Conservation (phyloP, 1,140 invertebrate species). For the Ectropis grisescens region DNA sequence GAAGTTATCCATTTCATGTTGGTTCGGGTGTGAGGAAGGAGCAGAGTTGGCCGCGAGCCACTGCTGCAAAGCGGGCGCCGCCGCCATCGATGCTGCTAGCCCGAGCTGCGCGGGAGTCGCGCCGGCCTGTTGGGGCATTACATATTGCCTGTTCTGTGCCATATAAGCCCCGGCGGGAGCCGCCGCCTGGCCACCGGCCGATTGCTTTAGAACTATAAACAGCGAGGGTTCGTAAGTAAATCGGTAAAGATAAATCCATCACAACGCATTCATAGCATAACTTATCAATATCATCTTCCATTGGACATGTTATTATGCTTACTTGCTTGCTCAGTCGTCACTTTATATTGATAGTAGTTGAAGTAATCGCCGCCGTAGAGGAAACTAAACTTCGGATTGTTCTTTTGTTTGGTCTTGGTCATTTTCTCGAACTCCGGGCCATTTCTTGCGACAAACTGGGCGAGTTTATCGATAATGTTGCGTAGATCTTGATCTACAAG, state of each 20-base stretch:
- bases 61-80: slow-evolving; percentile 56
- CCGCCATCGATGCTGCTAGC: slow-evolving; percentile 44
- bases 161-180: slow-evolving; percentile 63
- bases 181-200: slow-evolving; percentile 60
- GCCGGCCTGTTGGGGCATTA: slow-evolving; percentile 67
- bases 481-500: slow-evolving; percentile 87
- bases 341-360: slow-evolving; percentile 97
- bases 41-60: slow-evolving; percentile 57
- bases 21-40: slow-evolving; percentile 19
- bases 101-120: slow-evolving; percentile 50
- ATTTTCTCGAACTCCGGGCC: slow-evolving; percentile 98
- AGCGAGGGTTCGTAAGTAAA: slow-evolving; percentile 63
- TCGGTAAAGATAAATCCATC: slow-evolving; percentile 37
- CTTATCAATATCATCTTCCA: slow-evolving; percentile 40
- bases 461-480: slow-evolving; percentile 98
- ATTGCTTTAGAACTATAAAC: slow-evolving; percentile 71
- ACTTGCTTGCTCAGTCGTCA: slow-evolving; percentile 90
- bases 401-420: slow-evolving; percentile 97
- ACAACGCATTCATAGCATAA: slow-evolving; percentile 48
- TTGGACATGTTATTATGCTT: slow-evolving; percentile 67
- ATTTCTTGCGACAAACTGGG: slow-evolving; percentile 98
- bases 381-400: slow-evolving; percentile 97
- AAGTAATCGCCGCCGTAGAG: slow-evolving; percentile 96
- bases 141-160: slow-evolving; percentile 69
- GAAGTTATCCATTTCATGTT: slow-evolving; percentile 65